Percentiles rank a stretch among this genome's conserved stretches.
Conservation (phyloP, 2,113 vertebrate genomes). For the Benitochromis conjunctus region DNA sequence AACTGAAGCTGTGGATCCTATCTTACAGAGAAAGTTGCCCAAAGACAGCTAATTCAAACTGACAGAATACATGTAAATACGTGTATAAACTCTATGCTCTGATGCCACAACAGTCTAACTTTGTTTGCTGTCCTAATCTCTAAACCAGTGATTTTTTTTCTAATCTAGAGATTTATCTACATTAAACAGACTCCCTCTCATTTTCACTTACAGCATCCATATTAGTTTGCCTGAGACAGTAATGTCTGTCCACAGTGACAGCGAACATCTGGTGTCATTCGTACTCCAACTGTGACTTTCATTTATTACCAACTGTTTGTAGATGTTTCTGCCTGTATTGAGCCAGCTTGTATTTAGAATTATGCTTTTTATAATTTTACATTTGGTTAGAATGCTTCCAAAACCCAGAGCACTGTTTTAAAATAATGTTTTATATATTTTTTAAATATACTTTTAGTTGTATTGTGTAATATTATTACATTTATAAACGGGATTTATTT, state of each 20-base stretch:
- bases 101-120: neutral
- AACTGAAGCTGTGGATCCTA: neutral
- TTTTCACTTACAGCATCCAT: neutral
- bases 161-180: neutral
- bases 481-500: neutral
- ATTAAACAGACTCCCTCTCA: neutral
- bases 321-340: neutral
- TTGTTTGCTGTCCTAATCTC: neutral
- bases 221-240: neutral
- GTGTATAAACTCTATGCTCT: neutral
- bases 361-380: neutral
- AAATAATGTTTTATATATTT: neutral
- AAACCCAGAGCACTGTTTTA: neutral
- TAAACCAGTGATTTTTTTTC: neutral
- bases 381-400: neutral
- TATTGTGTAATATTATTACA: neutral
- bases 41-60: neutral
- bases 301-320: neutral
- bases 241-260: neutral
- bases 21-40: neutral
- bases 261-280: conserved; percentile 27
- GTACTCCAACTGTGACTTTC: conserved; percentile 2
- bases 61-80: neutral
- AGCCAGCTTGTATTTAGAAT: neutral
- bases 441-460: neutral